Conservation (phyloP, 2,888 invertebrate species). For the Scaptomyza polygonia region DNA sequence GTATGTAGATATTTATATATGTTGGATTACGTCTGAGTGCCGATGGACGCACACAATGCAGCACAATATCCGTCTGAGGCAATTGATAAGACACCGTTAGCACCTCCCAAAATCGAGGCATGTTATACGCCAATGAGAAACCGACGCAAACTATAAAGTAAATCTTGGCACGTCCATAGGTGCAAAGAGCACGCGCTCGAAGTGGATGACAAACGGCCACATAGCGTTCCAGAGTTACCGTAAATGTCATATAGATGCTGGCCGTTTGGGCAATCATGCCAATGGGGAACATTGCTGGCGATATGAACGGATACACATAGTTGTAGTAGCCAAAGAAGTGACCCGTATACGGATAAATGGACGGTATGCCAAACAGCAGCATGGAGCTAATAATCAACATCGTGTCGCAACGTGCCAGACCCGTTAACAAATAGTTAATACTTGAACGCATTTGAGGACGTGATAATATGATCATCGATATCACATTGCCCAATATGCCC, state of each 20-base stretch:
- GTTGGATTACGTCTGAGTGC: constrained; percentile 88
- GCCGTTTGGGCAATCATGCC: constrained; percentile 96
- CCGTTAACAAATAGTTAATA: constrained; percentile 96
- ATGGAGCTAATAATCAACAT: constrained; percentile 94
- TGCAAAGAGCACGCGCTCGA: constrained; percentile 94
- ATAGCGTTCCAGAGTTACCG: constrained; percentile 96
- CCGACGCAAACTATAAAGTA: constrained; percentile 93
- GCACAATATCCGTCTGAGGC: constrained; percentile 85
- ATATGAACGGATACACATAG: constrained; percentile 91
- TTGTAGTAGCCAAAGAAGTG: constrained; percentile 91
- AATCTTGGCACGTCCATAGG: constrained; percentile 92
- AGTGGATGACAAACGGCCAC: constrained; percentile 97
- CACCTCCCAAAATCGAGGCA: constrained; percentile 92
- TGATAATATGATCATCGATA: constrained; percentile 95
- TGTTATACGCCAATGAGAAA: constrained; percentile 93
- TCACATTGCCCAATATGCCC: constrained; percentile 95
- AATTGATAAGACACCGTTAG: constrained; percentile 84
- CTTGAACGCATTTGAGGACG: constrained; percentile 98
- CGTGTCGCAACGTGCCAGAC: constrained; percentile 96
- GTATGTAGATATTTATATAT: constrained; percentile 94
- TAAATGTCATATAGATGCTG: constrained; percentile 95
- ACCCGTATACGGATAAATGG: constrained; percentile 93
- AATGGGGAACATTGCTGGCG: constrained; percentile 92
- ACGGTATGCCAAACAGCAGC: constrained; percentile 93
- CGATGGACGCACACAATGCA: constrained; percentile 90